Conservation (phyloP, 2,113 vertebrate species). For the Charina bottae region DNA sequence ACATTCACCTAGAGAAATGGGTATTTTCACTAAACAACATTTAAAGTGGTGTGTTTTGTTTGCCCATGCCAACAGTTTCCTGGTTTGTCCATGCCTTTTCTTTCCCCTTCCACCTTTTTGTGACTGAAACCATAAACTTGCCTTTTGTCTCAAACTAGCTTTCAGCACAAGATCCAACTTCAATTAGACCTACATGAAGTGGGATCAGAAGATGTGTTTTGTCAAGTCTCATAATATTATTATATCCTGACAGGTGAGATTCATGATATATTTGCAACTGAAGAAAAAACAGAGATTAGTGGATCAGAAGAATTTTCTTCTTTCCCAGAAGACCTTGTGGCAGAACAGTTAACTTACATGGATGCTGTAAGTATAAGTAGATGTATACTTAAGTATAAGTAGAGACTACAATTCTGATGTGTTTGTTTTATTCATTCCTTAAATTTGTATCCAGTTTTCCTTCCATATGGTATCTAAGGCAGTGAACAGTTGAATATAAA, state of each 20-base stretch:
- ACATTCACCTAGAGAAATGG: neutral
- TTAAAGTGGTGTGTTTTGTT: neutral
- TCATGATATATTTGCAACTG: conserved; percentile 72
- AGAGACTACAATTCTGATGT: neutral
- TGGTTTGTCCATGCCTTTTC: neutral
- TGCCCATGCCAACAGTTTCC: neutral
- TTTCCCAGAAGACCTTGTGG: conserved; percentile 86
- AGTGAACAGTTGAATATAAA: neutral
- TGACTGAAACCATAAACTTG: neutral
- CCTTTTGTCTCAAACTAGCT: neutral
- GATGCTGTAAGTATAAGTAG: conserved; percentile 83
- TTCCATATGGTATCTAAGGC: neutral
- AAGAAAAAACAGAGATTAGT: conserved; percentile 80
- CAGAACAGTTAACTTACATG: conserved; percentile 95
- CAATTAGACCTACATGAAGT: conserved; percentile 1
- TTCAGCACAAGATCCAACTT: neutral
- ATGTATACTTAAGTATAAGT: neutral
- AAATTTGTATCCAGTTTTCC: neutral
- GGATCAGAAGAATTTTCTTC: conserved; percentile 83
- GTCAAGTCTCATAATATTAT: conserved; percentile 1
- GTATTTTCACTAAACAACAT: neutral
- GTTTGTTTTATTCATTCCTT: neutral
- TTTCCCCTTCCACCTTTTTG: conserved; percentile 21
- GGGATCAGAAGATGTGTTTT: conserved; percentile 10
- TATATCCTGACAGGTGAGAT: conserved; percentile 76